A percentile compares a stretch with the other conserved stretches of the same genome.
These are phyloP conservation scores for Anagyrus pseudococci DNA, from an alignment of 2,888 invertebrate species.

Conservation along the genomic window DNA sequence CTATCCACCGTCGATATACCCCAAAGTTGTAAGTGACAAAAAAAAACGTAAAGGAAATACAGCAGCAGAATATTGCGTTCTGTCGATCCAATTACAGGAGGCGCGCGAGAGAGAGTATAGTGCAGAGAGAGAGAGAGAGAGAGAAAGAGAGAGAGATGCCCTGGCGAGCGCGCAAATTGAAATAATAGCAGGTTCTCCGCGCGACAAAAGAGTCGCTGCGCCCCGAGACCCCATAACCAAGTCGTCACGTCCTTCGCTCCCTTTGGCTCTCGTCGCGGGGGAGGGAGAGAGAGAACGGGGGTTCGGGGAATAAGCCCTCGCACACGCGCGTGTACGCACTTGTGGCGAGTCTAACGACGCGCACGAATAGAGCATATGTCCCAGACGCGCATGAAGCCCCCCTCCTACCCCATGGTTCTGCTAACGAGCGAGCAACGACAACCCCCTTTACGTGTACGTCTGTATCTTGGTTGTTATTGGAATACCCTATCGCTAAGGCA, in stretches of 20 bases:
- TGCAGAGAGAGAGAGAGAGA: not conserved
- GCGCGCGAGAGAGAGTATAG: not conserved
- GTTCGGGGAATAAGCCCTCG: not conserved
- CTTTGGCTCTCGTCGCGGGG: not conserved
- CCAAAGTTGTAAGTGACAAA: too few relatives aligned
- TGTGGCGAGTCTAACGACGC: slow-evolving; percentile 12
- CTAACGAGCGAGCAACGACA: slow-evolving; percentile 1
- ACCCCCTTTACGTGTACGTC: too few relatives aligned
- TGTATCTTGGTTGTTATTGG: too few relatives aligned
- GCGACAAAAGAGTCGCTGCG: slow-evolving; percentile 12
- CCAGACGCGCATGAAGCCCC: not conserved
- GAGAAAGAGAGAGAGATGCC: not conserved
- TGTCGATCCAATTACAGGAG: not conserved
- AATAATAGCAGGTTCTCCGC: slow-evolving; percentile 16
- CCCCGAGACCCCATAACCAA: not conserved
- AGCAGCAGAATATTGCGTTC: not conserved
- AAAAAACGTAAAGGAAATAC: not conserved
- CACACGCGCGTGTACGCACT: not conserved
- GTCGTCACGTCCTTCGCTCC: slow-evolving; percentile 16
- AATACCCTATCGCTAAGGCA: too few relatives aligned
- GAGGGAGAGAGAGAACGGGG: not conserved
- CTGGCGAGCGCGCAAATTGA: slow-evolving; percentile 8
- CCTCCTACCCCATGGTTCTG: too few relatives aligned
- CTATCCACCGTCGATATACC: too few relatives aligned
- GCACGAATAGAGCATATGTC: not conserved